phyloP scores from a whole-genome alignment of 2,888 invertebrate genomes.

The Parelbella ahira region DNA sequence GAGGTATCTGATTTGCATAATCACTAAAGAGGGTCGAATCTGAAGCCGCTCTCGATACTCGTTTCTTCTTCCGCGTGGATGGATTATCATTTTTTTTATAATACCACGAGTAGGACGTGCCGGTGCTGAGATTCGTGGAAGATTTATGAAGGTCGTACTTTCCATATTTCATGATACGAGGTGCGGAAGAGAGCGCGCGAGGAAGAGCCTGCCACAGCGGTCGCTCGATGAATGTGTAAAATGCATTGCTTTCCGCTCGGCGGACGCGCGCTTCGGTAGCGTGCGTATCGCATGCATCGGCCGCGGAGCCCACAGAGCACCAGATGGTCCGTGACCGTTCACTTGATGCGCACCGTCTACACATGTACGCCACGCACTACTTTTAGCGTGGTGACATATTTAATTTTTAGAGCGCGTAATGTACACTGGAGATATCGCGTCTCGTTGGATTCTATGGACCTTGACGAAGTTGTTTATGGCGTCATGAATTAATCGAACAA shows the following conservation, averaged over 20 bases:
- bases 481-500: conserved; percentile 7
- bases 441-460: conserved; percentile 48
- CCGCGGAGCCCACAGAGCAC: conserved; percentile 37
- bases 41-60: conserved; percentile 60
- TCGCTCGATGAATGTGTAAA: conserved; percentile 54
- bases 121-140: conserved; percentile 67
- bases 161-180: conserved; percentile 74
- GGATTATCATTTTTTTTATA: conserved; percentile 67
- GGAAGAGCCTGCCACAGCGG: conserved; percentile 53
- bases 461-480: conserved; percentile 37
- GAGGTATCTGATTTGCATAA: conserved; percentile 69
- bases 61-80: conserved; percentile 54
- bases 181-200: conserved; percentile 53
- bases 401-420: conserved; percentile 69
- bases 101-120: conserved; percentile 77
- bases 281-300: conserved; percentile 54
- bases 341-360: conserved; percentile 37
- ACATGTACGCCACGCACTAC: conserved; percentile 51
- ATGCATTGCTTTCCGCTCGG: conserved; percentile 63
- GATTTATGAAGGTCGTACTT: conserved; percentile 76
- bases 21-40: conserved; percentile 77
- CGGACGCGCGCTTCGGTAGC: conserved; percentile 40
- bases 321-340: conserved; percentile 57
- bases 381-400: conserved; percentile 58
- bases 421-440: conserved; percentile 58